These are phyloP conservation scores for Nasonovia ribisnigri DNA, from an alignment of 2,888 invertebrate genomes.

Conservation along the genomic window DNA sequence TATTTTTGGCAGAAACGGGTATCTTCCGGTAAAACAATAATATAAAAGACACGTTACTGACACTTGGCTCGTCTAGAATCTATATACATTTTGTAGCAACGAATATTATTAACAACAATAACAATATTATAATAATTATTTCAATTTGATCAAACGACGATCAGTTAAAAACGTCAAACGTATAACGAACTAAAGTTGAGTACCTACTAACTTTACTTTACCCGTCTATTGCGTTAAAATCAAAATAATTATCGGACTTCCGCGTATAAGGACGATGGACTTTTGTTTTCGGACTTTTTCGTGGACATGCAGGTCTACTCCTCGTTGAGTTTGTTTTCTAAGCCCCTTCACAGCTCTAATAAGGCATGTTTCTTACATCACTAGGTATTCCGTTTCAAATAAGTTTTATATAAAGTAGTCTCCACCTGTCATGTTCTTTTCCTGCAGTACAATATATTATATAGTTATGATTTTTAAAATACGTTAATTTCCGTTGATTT, in stretches of 20 bases:
- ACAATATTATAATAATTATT: not conserved
- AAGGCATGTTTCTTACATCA: not conserved
- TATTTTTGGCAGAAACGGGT: not conserved
- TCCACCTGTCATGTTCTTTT: not conserved
- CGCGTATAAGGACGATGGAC: not conserved
- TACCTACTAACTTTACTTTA: not conserved
- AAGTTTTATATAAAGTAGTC: not conserved
- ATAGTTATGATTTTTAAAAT: not conserved
- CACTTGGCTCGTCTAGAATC: not conserved
- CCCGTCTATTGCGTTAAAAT: not conserved
- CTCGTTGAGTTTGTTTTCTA: not conserved
- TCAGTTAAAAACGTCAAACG: not conserved
- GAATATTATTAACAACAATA: not conserved
- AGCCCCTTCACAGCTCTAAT: not conserved
- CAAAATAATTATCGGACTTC: not conserved
- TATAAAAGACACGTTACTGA: not conserved
- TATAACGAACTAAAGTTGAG: not conserved
- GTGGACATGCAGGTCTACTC: not conserved
- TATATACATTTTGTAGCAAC: no score
- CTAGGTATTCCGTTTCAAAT: not conserved
- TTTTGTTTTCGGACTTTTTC: not conserved
- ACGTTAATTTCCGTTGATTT: not conserved
- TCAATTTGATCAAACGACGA: not conserved
- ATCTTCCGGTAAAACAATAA: not conserved
- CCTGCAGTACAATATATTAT: not conserved